Base-by-base conservation (phyloP, 2,888 invertebrate species). In the Parthenolecanium corni region DNA sequence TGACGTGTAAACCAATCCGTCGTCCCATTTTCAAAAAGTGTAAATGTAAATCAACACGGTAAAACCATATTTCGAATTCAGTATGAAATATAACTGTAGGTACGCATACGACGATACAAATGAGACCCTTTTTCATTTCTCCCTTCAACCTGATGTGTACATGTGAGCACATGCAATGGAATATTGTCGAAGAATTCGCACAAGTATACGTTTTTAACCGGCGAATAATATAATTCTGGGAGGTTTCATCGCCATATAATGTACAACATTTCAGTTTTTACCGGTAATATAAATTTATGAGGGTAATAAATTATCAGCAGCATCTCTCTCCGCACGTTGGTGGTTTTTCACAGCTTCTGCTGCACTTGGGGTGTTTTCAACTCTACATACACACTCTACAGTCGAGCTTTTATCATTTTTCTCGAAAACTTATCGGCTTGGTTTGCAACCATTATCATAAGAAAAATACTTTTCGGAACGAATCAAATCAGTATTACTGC, bases 201-300 rank as follows among this genome's bases (percentile, higher is more conserved):
- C 44, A 56, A 56, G 56, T 56, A n/a, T n/a, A 56, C 46, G 56
- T 56, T 56, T 56, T 56, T 42, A 56, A 46, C 21, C 56, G 44
- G 56, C 24, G 44, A 56, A 56, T 56, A 56, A 56, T 56, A 56
- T 42, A 56, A 56, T 56, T 44, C 56, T 56, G 56, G 24, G 25
- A 56, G 56, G 56, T 56, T 56, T 56, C 56, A 56, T 56, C 56
- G 56, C 56, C 25, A 56, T 44, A 56, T 56, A 56, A 56, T 56
- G 46, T 56, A 56, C 56, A 56, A 42, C 56, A 56, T 46, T 56
- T 56, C 56, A 56, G 56, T 56, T 56, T 56, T 56, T 56, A 56
- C 42, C 42, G 40, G 56, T 56, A 56, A 56, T 56, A 56, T 56
- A 56, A 56, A 56, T 56, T 56, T 56, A 56, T 56, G 56, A 31